A percentile compares a stretch with the other conserved stretches of the same genome.
These are phyloP conservation scores for Glossophaga mutica DNA, from an alignment of 2,797 vertebrate genomes.

Conservation along the genomic window DNA sequence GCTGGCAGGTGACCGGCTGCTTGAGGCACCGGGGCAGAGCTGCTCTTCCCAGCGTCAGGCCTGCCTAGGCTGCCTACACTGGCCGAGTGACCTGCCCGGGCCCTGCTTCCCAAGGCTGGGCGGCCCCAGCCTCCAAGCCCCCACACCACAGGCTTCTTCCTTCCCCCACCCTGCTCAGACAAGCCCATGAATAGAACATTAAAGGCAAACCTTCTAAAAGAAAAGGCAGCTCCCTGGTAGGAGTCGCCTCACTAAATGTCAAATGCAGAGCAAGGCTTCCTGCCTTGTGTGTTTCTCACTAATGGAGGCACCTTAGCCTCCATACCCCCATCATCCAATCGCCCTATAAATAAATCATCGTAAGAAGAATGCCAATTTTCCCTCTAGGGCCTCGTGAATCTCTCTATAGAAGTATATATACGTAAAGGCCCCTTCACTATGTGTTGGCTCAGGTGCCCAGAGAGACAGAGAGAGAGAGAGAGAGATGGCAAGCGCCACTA, in stretches of 20 bases:
- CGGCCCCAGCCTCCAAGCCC: neutral
- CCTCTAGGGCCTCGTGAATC: constrained; percentile 63
- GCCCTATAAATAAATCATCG: constrained; percentile 73
- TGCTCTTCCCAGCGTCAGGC: neutral
- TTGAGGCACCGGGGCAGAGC: constrained; percentile 32
- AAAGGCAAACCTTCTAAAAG: constrained; percentile 66
- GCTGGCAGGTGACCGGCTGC: neutral
- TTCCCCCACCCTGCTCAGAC: constrained; percentile 29
- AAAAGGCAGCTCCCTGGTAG: constrained; percentile 38
- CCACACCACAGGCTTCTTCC: neutral
- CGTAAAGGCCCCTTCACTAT: constrained; percentile 47
- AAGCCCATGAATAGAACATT: constrained; percentile 68
- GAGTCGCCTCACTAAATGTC: constrained; percentile 71
- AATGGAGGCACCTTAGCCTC: constrained; percentile 68
- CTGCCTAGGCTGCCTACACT: neutral
- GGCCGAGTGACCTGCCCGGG: neutral
- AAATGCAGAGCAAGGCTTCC: constrained; percentile 60
- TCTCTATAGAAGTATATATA: constrained; percentile 13
- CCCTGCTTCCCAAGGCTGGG: neutral
- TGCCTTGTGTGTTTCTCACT: constrained; percentile 54
- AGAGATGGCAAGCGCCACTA: neutral
- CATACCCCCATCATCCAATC: constrained; percentile 66
- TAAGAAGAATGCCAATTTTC: constrained; percentile 56
- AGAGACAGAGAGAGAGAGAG: neutral
- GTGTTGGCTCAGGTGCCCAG: neutral